phyloP scores from a whole-genome alignment of 2,113 vertebrate species.

The Condylura cristata region DNA sequence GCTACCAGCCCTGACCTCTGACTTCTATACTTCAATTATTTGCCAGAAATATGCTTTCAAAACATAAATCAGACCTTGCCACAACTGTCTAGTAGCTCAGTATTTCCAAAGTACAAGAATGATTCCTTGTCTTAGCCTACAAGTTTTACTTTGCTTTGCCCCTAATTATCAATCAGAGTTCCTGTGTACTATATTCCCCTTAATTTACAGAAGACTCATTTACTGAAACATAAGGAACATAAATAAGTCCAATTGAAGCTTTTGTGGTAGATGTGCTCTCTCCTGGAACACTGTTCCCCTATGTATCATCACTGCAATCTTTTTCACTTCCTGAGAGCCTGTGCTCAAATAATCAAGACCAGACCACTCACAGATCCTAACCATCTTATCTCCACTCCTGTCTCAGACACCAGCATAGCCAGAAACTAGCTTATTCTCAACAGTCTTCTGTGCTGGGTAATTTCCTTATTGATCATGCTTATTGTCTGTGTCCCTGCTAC shows the following conservation, averaged over 20 bases:
- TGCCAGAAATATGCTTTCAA: not conserved
- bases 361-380: not conserved
- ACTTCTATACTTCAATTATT: not conserved
- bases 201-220: not conserved
- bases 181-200: not conserved
- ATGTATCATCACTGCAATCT: too few relatives aligned
- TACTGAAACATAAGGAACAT: not conserved
- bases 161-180: not conserved
- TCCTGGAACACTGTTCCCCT: not conserved
- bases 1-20: not conserved
- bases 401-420: not conserved
- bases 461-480: not conserved
- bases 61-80: not conserved
- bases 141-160: not conserved
- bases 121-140: not conserved
- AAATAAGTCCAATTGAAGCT: not conserved
- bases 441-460: too few relatives aligned
- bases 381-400: rapidly evolving
- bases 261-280: not conserved
- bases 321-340: not conserved
- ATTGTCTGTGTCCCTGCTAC: not conserved
- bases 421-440: not conserved
- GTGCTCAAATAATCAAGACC: not conserved
- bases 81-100: not conserved
- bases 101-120: not conserved